These are phyloP conservation scores for Drosophila micromelanica DNA, from an alignment of 1,140 invertebrate species.

Conservation along the genomic window DNA sequence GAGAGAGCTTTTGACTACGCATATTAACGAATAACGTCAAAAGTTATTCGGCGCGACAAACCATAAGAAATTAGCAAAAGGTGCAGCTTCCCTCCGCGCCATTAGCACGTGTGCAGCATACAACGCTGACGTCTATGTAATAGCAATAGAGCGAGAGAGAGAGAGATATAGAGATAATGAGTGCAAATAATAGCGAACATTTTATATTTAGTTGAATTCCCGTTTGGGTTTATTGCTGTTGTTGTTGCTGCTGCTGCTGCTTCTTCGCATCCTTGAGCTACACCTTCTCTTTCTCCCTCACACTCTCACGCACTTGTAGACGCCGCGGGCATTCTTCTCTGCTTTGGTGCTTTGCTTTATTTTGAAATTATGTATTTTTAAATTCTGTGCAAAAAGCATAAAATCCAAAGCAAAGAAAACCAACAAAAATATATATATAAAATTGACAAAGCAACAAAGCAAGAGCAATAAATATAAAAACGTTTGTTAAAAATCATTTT, in stretches of 20 bases:
- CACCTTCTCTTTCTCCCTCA: conserved; percentile 9
- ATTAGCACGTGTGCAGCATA: conserved; percentile 64
- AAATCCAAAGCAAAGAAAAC: conserved; percentile 22
- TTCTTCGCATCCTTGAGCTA: conserved; percentile 30
- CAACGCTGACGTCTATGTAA: conserved; percentile 33
- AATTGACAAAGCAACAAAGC: conserved; percentile 13
- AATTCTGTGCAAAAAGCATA: conserved; percentile 48
- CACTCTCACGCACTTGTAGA: conserved; percentile 36
- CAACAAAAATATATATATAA: conserved; percentile 14
- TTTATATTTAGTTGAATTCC: conserved; percentile 32
- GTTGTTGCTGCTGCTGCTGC: conserved; percentile 4
- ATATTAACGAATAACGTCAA: conserved; percentile 64
- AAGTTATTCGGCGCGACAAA: conserved; percentile 57
- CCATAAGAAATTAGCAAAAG: conserved; percentile 67
- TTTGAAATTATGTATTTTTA: conserved; percentile 70
- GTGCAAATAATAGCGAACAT: conserved; percentile 21
- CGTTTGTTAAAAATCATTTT: conserved; percentile 47
- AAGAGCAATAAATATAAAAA: conserved; percentile 25
- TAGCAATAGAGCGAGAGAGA: not conserved
- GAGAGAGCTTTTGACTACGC: conserved; percentile 58
- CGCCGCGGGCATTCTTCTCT: conserved; percentile 41
- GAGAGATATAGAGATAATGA: not conserved
- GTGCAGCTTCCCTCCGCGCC: conserved; percentile 20
- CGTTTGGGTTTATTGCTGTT: conserved; percentile 1
- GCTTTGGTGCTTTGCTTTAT: conserved; percentile 33